Evolutionary conservation across 2,113 vertebrate genomes (phyloP).

Genomic region (Rallus limicola): DNA sequence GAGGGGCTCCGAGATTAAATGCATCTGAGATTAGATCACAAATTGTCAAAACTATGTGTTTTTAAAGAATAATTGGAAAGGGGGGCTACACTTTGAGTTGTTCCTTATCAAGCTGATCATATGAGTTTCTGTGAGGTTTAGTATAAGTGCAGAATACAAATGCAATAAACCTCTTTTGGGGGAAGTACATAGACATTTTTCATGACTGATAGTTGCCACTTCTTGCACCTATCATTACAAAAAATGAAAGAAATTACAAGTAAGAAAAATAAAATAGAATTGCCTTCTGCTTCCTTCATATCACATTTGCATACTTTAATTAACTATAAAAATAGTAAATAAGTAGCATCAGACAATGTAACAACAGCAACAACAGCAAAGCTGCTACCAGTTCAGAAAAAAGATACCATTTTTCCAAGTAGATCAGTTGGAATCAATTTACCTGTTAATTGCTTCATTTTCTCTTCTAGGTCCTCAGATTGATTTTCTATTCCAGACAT

Average conservation of each 20-base stretch:
- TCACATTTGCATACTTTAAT: not conserved
- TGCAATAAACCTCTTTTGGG: not conserved
- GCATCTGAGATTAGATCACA: not conserved
- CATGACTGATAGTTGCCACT: not conserved
- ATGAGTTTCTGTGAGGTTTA: not conserved
- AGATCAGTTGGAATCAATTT: constrained; percentile 47
- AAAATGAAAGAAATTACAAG: not conserved
- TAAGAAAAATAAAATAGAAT: not conserved
- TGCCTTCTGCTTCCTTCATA: not conserved
- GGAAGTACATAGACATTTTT: not conserved
- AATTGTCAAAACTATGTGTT: not conserved
- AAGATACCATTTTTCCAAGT: not conserved
- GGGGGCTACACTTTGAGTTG: not conserved
- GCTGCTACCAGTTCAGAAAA: not conserved
- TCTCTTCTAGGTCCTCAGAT: not conserved
- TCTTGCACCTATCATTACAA: not conserved
- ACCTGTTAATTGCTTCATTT: constrained; percentile 44
- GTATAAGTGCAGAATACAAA: not conserved
- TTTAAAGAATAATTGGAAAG: not conserved
- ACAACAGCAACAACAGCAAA: not conserved
- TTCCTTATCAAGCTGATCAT: not conserved
- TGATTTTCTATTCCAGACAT: constrained; percentile 36
- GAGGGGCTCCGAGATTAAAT: not conserved
- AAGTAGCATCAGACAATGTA: not conserved
- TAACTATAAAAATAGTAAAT: not conserved